Evolutionary conservation across 2,888 invertebrate species (phyloP).

Genomic region (Euproctis similis): DNA sequence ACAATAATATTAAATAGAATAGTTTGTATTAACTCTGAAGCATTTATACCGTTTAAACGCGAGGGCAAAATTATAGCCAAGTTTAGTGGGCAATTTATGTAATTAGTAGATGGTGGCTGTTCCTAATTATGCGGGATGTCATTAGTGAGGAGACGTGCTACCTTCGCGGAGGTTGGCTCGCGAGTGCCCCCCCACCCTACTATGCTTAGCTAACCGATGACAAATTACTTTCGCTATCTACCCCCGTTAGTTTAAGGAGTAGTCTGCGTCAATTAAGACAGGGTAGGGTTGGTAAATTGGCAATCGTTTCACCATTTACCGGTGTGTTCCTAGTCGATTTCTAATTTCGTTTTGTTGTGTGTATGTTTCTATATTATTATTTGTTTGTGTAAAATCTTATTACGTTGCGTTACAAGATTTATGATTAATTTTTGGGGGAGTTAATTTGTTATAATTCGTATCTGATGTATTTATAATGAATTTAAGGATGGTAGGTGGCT

Average conservation of each 20-base stretch:
- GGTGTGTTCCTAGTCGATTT: slow-evolving; percentile 56
- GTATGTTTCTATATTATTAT: slow-evolving; percentile 24
- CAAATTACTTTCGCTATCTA: slow-evolving; percentile 67
- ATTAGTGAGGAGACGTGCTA: slow-evolving; percentile 61
- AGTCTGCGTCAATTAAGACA: slow-evolving; percentile 69
- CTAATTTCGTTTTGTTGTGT: slow-evolving; percentile 47
- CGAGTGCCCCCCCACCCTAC: slow-evolving; percentile 34
- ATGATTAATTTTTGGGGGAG: slow-evolving; percentile 35
- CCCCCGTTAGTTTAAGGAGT: slow-evolving; percentile 64
- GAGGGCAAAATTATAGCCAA: slow-evolving; percentile 59
- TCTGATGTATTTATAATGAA: too few species aligned
- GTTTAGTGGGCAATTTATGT: slow-evolving; percentile 71
- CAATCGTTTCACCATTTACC: slow-evolving; percentile 70
- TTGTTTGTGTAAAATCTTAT: slow-evolving; percentile 23
- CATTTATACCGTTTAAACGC: slow-evolving; percentile 35
- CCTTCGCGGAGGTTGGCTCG: slow-evolving; percentile 39
- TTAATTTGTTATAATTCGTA: slow-evolving; percentile 37
- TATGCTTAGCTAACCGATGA: slow-evolving; percentile 70
- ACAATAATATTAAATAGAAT: too few species aligned
- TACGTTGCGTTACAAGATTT: slow-evolving; percentile 37
- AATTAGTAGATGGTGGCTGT: slow-evolving; percentile 67
- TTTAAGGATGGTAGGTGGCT: too few species aligned
- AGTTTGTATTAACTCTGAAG: slow-evolving; percentile 26
- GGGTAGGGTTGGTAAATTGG: slow-evolving; percentile 71
- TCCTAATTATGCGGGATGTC: slow-evolving; percentile 72